Evolutionary conservation across 2,113 vertebrate species (phyloP), one percentile per base, ranked within the genome.

Genomic region (Rhodinocichla rosea): DNA sequence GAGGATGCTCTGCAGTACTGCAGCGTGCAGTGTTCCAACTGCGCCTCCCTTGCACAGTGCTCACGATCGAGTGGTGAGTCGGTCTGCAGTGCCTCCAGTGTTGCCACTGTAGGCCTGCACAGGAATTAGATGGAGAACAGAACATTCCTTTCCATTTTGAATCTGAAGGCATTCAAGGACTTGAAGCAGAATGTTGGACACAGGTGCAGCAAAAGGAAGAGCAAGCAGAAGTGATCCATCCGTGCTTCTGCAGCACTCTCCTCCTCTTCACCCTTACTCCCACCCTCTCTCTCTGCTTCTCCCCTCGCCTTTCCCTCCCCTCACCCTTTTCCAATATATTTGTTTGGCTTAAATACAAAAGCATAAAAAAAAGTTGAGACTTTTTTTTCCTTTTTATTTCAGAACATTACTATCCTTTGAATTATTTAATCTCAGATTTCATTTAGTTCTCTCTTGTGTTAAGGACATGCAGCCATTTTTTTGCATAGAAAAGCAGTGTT

Each of bases 81-180:
- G 10, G 49, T 89, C 87, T 95, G 83, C 69, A 94, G 75, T 86
- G 90, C 94, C 85, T 88, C 83, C 88, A 92, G 60, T 70, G 86
- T 87, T 83, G 27, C 64, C 27, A 39, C 35, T 7, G 44, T 21
- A 63, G 55, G 68, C 27, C 50, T 88, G 75, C 71, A 16, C 35
- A 70, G 56, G 47, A 70, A 57, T 77, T 55, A 77, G 32, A 30
- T 32, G n/a, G 23, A 77, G 37, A 90, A 26, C 47, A 50, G 40
- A 77, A 67, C 11, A 26, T 90, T 55, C 49, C 49, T 56, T 37
- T 7, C 50, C 9, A 1, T 59, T 76, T 45, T 86, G 64, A 53
- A 35, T 52, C 39, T 42, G 56, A 81, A 89, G 55, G 16, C 20
- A 64, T 68, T 13, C 2, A 1, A 45, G 33, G 63, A 20, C 42